phyloP scores from a whole-genome alignment of 2,888 invertebrate species.

The Noctua comes region DNA sequence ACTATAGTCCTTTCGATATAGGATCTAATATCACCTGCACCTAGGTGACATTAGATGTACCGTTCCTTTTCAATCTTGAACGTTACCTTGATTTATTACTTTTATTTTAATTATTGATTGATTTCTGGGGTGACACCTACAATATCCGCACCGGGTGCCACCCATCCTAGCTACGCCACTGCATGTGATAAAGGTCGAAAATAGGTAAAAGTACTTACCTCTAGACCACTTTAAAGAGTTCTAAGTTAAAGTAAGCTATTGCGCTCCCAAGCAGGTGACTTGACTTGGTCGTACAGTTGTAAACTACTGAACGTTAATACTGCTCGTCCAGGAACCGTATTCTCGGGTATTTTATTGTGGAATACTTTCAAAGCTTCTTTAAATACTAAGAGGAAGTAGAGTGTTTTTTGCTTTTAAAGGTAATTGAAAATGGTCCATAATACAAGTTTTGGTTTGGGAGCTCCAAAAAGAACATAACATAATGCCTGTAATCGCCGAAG shows the following conservation, averaged over 20 bases:
- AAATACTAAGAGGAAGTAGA: constrained; percentile 23
- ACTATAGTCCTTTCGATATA: too few relatives aligned
- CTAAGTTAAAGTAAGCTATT: constrained; percentile 34
- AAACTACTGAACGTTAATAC: constrained; percentile 16
- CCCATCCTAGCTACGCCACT: too few relatives aligned
- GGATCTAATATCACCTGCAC: too few relatives aligned
- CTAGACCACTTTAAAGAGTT: constrained; percentile 14
- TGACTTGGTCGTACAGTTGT: constrained; percentile 5
- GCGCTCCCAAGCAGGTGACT: neutral
- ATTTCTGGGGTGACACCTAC: too few relatives aligned
- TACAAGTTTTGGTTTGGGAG: neutral
- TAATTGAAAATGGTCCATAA: neutral
- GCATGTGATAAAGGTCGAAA: neutral
- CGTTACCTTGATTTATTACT: too few relatives aligned
- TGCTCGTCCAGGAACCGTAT: constrained; percentile 6
- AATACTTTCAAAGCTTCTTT: constrained; percentile 32
- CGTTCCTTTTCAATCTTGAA: too few relatives aligned
- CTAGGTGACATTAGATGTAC: too few relatives aligned
- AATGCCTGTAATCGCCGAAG: too few relatives aligned
- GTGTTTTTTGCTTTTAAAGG: neutral
- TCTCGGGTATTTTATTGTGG: constrained; percentile 25
- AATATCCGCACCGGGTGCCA: too few relatives aligned
- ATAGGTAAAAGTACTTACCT: constrained; percentile 21
- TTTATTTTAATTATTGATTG: too few relatives aligned
- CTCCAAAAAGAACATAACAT: too few relatives aligned